A percentile compares a stretch with the other conserved stretches of the same genome.
These are phyloP conservation scores for Hemicordylus capensis DNA, from an alignment of 2,113 vertebrate species.

Conservation along the genomic window DNA sequence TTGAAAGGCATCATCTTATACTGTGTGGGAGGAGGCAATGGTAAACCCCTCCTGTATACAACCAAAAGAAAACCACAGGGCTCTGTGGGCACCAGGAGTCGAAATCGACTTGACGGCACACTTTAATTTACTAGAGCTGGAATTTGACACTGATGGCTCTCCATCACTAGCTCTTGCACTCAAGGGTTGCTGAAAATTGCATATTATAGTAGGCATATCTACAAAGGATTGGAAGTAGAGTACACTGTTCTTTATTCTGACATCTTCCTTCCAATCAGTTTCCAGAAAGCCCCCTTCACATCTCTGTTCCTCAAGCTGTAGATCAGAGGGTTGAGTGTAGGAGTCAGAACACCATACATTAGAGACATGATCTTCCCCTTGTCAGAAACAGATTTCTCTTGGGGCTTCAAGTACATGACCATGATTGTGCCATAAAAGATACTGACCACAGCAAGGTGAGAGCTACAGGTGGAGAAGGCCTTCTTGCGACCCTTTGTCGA, in stretches of 20 bases:
- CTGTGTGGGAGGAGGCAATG: too few species aligned
- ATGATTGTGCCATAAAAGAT: conserved; percentile 42
- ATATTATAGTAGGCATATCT: too few species aligned
- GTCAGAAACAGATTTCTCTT: conserved; percentile 10
- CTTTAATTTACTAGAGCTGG: too few species aligned
- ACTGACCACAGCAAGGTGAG: conserved; percentile 46
- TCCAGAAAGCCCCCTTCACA: conserved; percentile 24
- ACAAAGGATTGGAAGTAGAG: too few species aligned
- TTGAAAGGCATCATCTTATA: too few species aligned
- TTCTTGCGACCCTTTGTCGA: conserved; percentile 29
- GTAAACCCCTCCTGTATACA: too few species aligned
- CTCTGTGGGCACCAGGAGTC: too few species aligned
- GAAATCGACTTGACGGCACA: too few species aligned
- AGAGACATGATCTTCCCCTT: conserved; percentile 32
- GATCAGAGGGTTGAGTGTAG: conserved; percentile 41
- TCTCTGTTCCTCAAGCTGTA: conserved; percentile 51
- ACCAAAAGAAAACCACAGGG: too few species aligned
- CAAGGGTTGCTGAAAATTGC: too few species aligned
- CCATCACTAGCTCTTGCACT: too few species aligned
- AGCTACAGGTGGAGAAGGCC: conserved; percentile 37
- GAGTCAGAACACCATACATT: conserved; percentile 27
- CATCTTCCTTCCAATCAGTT: neutral
- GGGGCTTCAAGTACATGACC: conserved; percentile 44
- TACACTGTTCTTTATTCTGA: neutral
- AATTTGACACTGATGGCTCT: too few species aligned